Evolutionary conservation across 1,140 invertebrate genomes (phyloP), one percentile per base, ranked within the genome.

Genomic region (Drosophila aff.): DNA sequence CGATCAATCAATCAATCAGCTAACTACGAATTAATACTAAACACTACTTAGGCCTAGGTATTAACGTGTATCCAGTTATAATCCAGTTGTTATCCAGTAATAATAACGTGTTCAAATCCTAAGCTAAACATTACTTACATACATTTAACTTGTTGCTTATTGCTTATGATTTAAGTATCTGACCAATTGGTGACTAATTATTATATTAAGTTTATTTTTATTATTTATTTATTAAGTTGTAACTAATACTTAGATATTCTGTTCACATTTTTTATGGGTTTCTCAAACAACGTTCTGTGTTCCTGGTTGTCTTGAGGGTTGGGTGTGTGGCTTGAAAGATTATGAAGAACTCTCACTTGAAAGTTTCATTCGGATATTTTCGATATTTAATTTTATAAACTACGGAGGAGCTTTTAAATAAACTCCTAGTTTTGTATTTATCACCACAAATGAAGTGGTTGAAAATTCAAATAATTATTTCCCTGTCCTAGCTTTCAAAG

Each of bases 161-260:
- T 90, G 66, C 74, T 79, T 81, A 76, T 73, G 26, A 41, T 86
- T 85, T 82, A 91, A 63, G 72, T 80, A 77, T 52, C 57, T 67
- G 49, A 83, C 61, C 64, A 71, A 87, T 87, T 87, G 84, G 83
- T 78, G 68, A 81, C 82, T 89, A 74, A 81, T 71, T 80, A 72
- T 66, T 63, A 46, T 73, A 36, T 66, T 74, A 69, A 55, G 44
- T 67, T 86, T 33, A 53, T 76, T 16, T 55, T 47, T 26, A 23
- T 23, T 23, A 23, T 23, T 47, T 16, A 47, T 47, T 26, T 47
- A 47, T 43, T 81, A 77, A 77, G 76, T 87, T 89, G 76, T 83
- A 74, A 86, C 79, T 87, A 87, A 81, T 81, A 46, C 58, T 68
- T 78, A 15, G 3, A 23, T 52, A 5, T 63, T 59, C 61, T 15